Conservation (phyloP, 2,797 vertebrate genomes). For the Mus spretus region DNA sequence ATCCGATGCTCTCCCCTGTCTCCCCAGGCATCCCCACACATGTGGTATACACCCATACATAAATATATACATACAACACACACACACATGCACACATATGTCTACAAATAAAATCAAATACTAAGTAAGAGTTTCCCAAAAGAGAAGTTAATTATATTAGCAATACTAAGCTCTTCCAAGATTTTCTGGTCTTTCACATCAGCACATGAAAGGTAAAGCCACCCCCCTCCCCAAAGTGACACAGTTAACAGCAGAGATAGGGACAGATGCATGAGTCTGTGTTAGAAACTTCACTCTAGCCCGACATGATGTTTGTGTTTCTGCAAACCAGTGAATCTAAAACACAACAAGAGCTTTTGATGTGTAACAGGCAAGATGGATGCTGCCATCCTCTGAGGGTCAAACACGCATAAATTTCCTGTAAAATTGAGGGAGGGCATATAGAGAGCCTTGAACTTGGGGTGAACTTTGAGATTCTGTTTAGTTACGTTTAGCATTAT, state of each 20-base stretch:
- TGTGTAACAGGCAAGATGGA: background rate
- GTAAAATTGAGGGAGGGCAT: background rate
- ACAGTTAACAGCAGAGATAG: background rate
- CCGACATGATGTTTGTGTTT: background rate
- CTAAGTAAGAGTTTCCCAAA: background rate
- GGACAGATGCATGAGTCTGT: background rate
- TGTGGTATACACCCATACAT: background rate
- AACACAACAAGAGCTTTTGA: background rate
- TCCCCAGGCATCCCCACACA: background rate
- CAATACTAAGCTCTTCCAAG: constrained; percentile 40
- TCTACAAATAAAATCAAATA: background rate
- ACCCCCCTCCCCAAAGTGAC: background rate
- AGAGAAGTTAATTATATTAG: constrained; percentile 5
- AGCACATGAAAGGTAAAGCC: background rate
- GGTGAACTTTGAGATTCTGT: background rate
- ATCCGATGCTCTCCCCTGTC: background rate
- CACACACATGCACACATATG: background rate
- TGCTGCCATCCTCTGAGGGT: background rate
- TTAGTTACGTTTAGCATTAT: constrained; percentile 23
- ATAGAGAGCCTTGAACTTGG: constrained; percentile 10
- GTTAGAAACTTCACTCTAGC: background rate
- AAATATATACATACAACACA: background rate
- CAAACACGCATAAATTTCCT: background rate
- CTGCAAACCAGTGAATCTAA: background rate
- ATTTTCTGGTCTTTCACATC: constrained; percentile 27